phyloP scores from a whole-genome alignment of 2,797 vertebrate species.

The Garrulus glandarius region DNA sequence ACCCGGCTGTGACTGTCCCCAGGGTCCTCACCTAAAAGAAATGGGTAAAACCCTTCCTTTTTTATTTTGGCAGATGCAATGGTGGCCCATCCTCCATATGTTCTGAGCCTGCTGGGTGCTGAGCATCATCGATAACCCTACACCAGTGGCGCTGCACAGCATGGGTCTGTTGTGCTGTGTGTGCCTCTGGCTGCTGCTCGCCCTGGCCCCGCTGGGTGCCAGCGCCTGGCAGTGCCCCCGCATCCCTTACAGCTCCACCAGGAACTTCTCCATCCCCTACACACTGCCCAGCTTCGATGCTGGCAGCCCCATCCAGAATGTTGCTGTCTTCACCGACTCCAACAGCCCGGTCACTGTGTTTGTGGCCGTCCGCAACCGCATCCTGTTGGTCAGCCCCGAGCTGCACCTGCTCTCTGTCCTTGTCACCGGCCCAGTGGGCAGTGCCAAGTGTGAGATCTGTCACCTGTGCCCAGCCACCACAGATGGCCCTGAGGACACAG shows the following conservation, averaged over 20 bases:
- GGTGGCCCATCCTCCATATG: background rate
- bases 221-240: conserved; percentile 74
- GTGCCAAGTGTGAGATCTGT: conserved; percentile 81
- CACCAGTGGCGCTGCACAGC: background rate
- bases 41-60: rapidly evolving
- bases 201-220: background rate
- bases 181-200: background rate
- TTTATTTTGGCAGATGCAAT: background rate
- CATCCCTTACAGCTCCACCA: conserved; percentile 66
- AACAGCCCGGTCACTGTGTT: conserved; percentile 72
- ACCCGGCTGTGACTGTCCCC: background rate
- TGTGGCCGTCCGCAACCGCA: conserved; percentile 84
- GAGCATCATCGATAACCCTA: background rate
- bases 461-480: conserved; percentile 70
- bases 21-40: rapidly evolving
- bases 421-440: conserved; percentile 83
- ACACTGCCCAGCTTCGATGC: conserved; percentile 80
- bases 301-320: conserved; percentile 81
- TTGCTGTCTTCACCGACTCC: conserved; percentile 75
- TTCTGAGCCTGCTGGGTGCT: background rate
- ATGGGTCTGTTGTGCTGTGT: background rate
- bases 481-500: conserved; percentile 73
- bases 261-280: conserved; percentile 85
- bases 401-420: conserved; percentile 41
- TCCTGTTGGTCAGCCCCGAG: conserved; percentile 77